These are phyloP conservation scores for Heterohyrax brucei DNA, from an alignment of 2,797 vertebrate species.

Conservation along the genomic window DNA sequence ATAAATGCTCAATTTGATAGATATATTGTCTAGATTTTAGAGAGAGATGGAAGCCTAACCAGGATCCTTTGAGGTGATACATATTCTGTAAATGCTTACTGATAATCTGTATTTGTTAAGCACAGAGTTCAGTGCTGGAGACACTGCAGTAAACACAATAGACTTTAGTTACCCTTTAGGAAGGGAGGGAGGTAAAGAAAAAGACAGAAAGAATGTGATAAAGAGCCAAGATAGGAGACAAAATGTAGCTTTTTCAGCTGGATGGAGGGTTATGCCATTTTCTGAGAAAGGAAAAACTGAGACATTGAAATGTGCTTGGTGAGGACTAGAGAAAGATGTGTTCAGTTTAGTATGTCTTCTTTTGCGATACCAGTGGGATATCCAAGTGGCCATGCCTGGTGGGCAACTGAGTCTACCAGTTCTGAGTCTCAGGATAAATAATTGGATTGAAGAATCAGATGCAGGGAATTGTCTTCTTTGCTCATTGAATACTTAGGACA, in stretches of 20 bases:
- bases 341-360: conserved; percentile 5
- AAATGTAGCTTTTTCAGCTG: background rate
- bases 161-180: background rate
- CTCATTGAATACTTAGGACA: background rate
- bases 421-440: conserved; percentile 57
- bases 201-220: background rate
- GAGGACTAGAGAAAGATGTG: background rate
- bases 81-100: background rate
- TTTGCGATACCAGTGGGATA: background rate
- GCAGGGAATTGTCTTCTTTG: background rate
- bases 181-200: background rate
- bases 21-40: conserved; percentile 27
- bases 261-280: background rate
- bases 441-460: conserved; percentile 1
- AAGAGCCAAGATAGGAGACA: background rate
- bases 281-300: background rate
- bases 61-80: background rate
- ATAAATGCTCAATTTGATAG: conserved; percentile 46
- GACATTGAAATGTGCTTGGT: background rate
- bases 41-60: conserved; percentile 6
- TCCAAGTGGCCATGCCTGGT: background rate
- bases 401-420: background rate
- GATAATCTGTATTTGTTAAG: background rate
- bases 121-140: background rate
- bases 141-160: background rate